Conservation (phyloP, 2,888 invertebrate genomes). For the Protula sp. region DNA sequence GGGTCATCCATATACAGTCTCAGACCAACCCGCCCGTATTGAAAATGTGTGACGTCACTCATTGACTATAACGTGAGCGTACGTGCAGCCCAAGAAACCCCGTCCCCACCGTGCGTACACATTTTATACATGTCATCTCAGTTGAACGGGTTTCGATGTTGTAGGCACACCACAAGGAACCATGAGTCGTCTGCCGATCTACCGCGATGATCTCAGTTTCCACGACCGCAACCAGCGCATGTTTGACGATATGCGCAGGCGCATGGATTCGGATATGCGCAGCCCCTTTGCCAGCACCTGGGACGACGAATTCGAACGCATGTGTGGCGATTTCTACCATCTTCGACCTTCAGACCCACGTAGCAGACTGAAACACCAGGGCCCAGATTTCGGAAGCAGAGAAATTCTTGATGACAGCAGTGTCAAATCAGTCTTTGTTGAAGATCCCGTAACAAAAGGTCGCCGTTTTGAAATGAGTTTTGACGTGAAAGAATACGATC, state of each 20-base stretch:
- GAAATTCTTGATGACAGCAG: slow-evolving; percentile 18
- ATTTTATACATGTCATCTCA: too few relatives aligned
- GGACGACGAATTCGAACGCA: slow-evolving; percentile 7
- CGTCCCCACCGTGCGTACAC: too few relatives aligned
- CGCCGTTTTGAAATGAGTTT: slow-evolving; percentile 22
- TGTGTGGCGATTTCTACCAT: slow-evolving; percentile 15
- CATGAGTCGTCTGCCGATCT: slow-evolving; percentile 12
- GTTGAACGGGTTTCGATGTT: too few relatives aligned
- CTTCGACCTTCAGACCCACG: slow-evolving; percentile 6
- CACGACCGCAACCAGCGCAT: slow-evolving; percentile 1
- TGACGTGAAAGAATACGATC: slow-evolving; percentile 21
- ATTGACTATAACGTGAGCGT: too few relatives aligned
- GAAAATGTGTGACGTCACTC: too few relatives aligned
- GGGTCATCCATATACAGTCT: too few relatives aligned
- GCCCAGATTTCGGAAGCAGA: slow-evolving; percentile 7
- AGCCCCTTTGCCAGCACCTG: neutral
- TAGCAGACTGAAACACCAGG: neutral
- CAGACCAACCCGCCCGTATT: too few relatives aligned
- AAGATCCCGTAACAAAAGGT: slow-evolving; percentile 16
- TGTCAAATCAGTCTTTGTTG: slow-evolving; percentile 10
- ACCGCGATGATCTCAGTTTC: slow-evolving; percentile 11
- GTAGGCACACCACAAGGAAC: neutral
- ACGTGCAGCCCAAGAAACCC: too few relatives aligned
- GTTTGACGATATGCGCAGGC: slow-evolving; percentile 12
- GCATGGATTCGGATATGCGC: slow-evolving; percentile 12